Evolutionary conservation across 2,113 vertebrate genomes (phyloP).

Genomic region (Donacobius atricapilla): DNA sequence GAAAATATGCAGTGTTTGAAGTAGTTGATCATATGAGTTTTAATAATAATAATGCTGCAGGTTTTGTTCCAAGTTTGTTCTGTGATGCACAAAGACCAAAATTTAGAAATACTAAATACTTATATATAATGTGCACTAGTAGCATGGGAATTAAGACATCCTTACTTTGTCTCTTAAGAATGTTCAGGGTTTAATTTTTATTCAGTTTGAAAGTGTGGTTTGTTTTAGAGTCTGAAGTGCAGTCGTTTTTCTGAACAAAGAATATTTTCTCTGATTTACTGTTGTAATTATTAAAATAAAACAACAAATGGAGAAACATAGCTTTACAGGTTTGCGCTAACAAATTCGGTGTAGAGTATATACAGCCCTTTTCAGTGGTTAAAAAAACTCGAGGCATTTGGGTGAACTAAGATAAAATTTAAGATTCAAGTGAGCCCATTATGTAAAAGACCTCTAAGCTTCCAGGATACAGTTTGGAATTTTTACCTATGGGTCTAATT

Average conservation of each 20-base stretch:
- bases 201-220: background rate
- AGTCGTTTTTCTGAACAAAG: background rate
- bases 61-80: background rate
- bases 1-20: background rate
- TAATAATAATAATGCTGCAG: background rate
- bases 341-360: background rate
- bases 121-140: background rate
- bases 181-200: background rate
- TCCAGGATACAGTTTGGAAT: background rate
- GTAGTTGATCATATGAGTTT: background rate
- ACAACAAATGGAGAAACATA: fast-evolving
- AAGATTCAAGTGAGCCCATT: background rate
- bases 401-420: background rate
- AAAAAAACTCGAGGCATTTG: background rate
- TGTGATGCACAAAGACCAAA: background rate
- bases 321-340: background rate
- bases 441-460: background rate
- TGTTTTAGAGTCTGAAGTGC: background rate
- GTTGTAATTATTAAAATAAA: background rate
- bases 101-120: background rate
- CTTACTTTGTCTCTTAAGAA: background rate
- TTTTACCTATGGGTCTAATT: background rate
- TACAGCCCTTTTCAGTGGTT: background rate
- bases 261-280: background rate
- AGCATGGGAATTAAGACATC: background rate